Conservation (phyloP, 2,797 vertebrate species). For the Botia almorhae region DNA sequence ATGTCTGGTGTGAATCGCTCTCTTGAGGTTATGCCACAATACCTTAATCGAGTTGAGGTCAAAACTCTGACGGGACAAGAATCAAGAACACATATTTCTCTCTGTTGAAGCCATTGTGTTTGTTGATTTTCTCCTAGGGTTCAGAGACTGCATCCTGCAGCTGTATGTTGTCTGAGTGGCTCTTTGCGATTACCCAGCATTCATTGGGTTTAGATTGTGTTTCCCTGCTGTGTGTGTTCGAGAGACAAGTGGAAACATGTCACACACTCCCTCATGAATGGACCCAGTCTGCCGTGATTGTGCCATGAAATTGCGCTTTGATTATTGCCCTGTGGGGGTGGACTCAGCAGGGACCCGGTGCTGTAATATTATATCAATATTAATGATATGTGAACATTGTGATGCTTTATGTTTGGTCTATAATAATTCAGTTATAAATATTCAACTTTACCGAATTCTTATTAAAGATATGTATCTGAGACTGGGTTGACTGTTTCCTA, state of each 20-base stretch:
- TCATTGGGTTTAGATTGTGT: constrained; percentile 13
- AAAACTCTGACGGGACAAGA: not conserved
- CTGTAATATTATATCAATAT: not conserved
- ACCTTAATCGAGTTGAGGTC: not conserved
- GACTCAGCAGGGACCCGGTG: not conserved
- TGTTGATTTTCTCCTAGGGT: not conserved
- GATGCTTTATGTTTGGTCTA: not conserved
- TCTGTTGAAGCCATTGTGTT: not conserved
- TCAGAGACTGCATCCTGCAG: not conserved
- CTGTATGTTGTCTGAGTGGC: not conserved
- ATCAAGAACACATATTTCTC: not conserved
- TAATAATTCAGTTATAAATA: not conserved
- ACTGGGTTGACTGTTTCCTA: too few species aligned
- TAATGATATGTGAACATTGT: not conserved
- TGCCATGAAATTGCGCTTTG: constrained; percentile 13
- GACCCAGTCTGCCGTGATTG: not conserved
- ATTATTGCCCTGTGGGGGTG: constrained; percentile 5
- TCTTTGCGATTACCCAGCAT: constrained; percentile 14
- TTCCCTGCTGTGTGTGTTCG: constrained; percentile 15
- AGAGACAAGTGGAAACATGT: constrained; percentile 20
- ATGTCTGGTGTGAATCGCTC: not conserved
- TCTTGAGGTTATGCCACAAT: not conserved
- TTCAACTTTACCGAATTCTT: not conserved
- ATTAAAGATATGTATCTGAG: too few species aligned
- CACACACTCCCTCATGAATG: constrained; percentile 17